A percentile compares a stretch with the other conserved stretches of the same genome.
phyloP scores from a whole-genome alignment of 2,797 vertebrate genomes.

The Cryptoprocta ferox region DNA sequence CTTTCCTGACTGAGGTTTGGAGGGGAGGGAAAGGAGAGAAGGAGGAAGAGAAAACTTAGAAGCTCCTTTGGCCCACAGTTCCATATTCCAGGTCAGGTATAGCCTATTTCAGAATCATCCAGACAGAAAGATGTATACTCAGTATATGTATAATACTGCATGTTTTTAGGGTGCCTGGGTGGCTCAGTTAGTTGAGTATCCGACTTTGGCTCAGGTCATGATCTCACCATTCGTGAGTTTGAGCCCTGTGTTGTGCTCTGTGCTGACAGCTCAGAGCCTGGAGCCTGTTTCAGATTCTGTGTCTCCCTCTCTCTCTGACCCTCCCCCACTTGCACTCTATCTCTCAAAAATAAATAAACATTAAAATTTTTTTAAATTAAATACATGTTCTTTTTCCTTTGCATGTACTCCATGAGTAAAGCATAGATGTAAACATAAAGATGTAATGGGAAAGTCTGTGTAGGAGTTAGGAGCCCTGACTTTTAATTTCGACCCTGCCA shows the following conservation, averaged over 20 bases:
- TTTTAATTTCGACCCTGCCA: neutral
- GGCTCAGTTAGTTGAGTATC: no score
- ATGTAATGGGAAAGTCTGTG: neutral
- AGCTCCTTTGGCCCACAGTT: neutral
- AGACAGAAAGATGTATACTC: neutral
- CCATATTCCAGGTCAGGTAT: neutral
- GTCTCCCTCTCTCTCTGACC: no score
- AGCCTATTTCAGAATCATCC: neutral
- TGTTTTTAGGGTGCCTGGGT: no score
- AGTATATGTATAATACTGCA: neutral
- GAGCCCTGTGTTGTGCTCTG: no score
- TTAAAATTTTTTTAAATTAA: fast-evolving
- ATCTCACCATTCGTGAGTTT: no score
- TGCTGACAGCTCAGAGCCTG: no score
- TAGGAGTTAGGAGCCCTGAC: neutral
- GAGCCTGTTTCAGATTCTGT: no score
- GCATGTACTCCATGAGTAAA: neutral
- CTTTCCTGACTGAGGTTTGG: neutral
- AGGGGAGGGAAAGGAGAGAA: neutral
- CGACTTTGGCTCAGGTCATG: no score
- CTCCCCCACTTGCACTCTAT: no score
- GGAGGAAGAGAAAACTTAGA: neutral
- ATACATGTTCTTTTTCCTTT: neutral
- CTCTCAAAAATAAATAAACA: no score
- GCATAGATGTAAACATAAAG: neutral